Percentiles rank a stretch among this genome's conserved stretches.
Evolutionary conservation across 2,797 vertebrate species (phyloP).

Genomic region (Delichon dasypus): DNA sequence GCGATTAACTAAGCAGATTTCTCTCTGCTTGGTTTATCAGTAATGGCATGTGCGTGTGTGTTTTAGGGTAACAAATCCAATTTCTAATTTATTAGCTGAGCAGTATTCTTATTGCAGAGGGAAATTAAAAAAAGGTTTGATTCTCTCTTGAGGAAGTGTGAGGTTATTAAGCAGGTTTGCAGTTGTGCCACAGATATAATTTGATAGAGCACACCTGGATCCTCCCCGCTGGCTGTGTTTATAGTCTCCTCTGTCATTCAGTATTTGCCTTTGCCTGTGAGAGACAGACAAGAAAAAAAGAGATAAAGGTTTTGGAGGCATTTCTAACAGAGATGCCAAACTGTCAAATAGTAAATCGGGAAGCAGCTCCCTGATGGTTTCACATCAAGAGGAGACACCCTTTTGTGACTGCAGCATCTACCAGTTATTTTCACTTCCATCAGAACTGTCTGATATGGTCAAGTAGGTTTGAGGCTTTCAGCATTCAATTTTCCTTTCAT

Average conservation of each 20-base stretch:
- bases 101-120: neutral
- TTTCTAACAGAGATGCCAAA: conserved; percentile 65
- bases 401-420: neutral
- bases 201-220: conserved; percentile 63
- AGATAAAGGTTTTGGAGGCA: conserved; percentile 23
- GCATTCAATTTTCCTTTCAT: conserved; percentile 47
- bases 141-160: neutral
- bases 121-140: neutral
- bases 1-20: conserved; percentile 5
- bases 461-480: conserved; percentile 57
- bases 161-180: conserved; percentile 12
- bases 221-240: conserved; percentile 39
- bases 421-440: conserved; percentile 41
- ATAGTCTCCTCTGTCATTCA: conserved; percentile 59
- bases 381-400: conserved; percentile 51
- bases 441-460: conserved; percentile 55
- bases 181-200: neutral
- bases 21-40: neutral
- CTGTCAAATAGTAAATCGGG: conserved; percentile 55
- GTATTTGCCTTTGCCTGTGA: conserved; percentile 43
- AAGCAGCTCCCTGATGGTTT: conserved; percentile 45
- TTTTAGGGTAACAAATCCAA: neutral
- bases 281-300: conserved; percentile 30
- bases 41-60: neutral
- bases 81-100: conserved; percentile 2